These are phyloP conservation scores for Ruditapes philippinarum DNA, from an alignment of 1,140 invertebrate genomes.

Conservation along the genomic window DNA sequence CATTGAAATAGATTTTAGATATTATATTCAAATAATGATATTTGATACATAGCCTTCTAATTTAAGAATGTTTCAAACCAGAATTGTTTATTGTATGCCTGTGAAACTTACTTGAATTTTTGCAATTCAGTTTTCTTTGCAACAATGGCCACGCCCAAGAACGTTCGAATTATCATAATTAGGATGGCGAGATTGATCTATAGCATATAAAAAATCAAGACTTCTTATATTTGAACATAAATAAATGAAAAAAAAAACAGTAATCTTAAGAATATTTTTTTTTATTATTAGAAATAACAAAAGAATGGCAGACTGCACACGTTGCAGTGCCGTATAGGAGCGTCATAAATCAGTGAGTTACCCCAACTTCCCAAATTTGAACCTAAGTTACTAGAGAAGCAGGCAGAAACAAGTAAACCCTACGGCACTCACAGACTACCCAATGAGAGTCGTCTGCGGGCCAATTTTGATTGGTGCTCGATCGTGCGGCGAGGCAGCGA, in stretches of 20 bases:
- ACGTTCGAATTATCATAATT: conserved; percentile 69
- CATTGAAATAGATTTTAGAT: too few species aligned
- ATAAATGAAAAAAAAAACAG: conserved; percentile 42
- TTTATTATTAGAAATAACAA: not conserved
- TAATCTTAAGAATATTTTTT: conserved; percentile 33
- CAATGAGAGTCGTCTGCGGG: conserved; percentile 50
- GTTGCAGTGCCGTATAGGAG: conserved; percentile 51
- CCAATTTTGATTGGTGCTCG: conserved; percentile 54
- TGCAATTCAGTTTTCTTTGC: conserved; percentile 66
- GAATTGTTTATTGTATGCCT: too few species aligned
- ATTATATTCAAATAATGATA: too few species aligned
- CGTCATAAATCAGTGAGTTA: conserved; percentile 55
- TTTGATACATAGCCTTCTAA: too few species aligned
- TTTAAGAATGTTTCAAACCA: too few species aligned
- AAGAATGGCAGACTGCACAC: conserved; percentile 62
- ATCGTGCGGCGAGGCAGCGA: conserved; percentile 64
- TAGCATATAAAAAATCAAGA: conserved; percentile 9
- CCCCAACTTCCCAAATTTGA: conserved; percentile 58
- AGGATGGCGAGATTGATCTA: conserved; percentile 76
- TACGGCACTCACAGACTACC: conserved; percentile 49
- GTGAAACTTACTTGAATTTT: conserved; percentile 68
- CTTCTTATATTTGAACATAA: too few species aligned
- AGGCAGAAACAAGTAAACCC: conserved; percentile 59
- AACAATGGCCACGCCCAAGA: conserved; percentile 66
- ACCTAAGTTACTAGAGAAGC: conserved; percentile 51